phyloP scores from a whole-genome alignment of 2,797 vertebrate genomes.

The Lepilemur septentrionalis region DNA sequence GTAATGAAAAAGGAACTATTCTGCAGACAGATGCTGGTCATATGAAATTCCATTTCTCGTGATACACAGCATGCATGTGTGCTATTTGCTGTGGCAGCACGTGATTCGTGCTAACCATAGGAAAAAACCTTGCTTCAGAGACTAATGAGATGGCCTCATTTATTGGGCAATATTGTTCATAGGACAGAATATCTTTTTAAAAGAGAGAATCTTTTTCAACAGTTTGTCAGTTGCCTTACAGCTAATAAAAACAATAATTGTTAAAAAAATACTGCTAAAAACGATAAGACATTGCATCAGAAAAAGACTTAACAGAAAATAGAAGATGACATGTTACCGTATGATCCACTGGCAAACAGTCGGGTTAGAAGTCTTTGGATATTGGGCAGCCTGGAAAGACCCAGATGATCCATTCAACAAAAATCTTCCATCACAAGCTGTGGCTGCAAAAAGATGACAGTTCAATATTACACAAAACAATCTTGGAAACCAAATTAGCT shows the following conservation, averaged over 20 bases:
- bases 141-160: not conserved
- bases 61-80: not conserved
- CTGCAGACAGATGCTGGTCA: not conserved
- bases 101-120: not conserved
- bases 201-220: not conserved
- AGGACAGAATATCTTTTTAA: not conserved
- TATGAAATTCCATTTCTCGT: not conserved
- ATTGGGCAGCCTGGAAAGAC: slow-evolving; percentile 88
- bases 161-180: not conserved
- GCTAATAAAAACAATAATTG: not conserved
- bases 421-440: slow-evolving; percentile 93
- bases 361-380: slow-evolving; percentile 83
- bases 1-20: not conserved
- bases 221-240: not conserved
- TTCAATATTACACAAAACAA: slow-evolving; percentile 51
- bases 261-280: not conserved
- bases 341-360: slow-evolving; percentile 92
- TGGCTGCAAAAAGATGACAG: slow-evolving; percentile 84
- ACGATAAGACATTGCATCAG: not conserved
- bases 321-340: slow-evolving; percentile 82
- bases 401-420: slow-evolving; percentile 87
- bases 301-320: not conserved
- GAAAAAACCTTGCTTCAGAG: not conserved
- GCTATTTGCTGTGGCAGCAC: not conserved
- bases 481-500: not conserved